A percentile compares a stretch with the other conserved stretches of the same genome.
These are phyloP conservation scores for Mechanitis messenoides DNA, from an alignment of 2,888 invertebrate species.

Conservation along the genomic window DNA sequence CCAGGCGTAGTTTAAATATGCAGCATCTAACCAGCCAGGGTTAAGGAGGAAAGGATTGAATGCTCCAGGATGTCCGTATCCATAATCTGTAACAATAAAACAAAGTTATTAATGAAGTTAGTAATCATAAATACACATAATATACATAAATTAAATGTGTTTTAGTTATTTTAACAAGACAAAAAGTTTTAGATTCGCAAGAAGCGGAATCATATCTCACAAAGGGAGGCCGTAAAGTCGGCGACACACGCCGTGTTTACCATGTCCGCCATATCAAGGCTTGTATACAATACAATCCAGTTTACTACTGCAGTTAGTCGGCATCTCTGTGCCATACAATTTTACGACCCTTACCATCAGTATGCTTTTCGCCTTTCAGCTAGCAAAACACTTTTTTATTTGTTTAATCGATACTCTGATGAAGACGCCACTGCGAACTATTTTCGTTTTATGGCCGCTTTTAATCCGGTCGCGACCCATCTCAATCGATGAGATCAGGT, in stretches of 20 bases:
- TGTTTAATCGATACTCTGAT: constrained; percentile 74
- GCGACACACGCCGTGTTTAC: constrained; percentile 73
- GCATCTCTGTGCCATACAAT: constrained; percentile 73
- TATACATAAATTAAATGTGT: constrained; percentile 1
- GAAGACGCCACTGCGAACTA: constrained; percentile 65
- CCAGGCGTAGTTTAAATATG: constrained; percentile 87
- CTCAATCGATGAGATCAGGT: constrained; percentile 66
- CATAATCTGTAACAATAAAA: constrained; percentile 80
- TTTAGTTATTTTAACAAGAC: too few species aligned
- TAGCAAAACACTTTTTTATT: constrained; percentile 72
- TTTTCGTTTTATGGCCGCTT: constrained; percentile 64
- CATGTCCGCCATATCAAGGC: constrained; percentile 63
- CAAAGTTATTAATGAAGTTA: constrained; percentile 19
- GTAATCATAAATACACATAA: background rate
- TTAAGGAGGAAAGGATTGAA: constrained; percentile 88
- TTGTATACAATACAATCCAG: constrained; percentile 70
- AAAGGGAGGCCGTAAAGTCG: constrained; percentile 69
- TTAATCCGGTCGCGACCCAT: constrained; percentile 58
- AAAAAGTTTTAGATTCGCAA: constrained; percentile 32
- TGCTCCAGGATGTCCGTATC: constrained; percentile 85
- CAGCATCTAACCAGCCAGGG: constrained; percentile 90
- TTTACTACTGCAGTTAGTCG: constrained; percentile 72
- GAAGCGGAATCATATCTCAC: constrained; percentile 49
- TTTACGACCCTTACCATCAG: constrained; percentile 71
- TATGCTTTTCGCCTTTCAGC: constrained; percentile 70